Conservation (phyloP, 2,797 vertebrate species). For the Pseudocheirus occidentalis region DNA sequence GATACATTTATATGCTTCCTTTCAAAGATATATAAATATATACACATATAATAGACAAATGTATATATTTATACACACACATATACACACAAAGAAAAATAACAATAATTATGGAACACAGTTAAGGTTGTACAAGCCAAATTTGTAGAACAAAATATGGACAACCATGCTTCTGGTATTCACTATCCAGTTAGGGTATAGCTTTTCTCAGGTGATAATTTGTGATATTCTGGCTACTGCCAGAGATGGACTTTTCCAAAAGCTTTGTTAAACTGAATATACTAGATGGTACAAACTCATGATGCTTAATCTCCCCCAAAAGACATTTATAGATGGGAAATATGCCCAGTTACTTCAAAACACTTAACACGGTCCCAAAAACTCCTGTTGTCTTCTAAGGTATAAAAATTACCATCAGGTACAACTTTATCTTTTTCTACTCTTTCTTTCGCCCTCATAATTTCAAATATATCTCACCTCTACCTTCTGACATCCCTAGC, state of each 20-base stretch:
- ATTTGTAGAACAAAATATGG: background rate
- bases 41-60: background rate
- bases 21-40: background rate
- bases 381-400: background rate
- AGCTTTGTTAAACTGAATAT: conserved; percentile 32
- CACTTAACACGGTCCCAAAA: background rate
- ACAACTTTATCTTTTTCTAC: background rate
- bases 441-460: too few relatives aligned
- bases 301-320: conserved; percentile 29
- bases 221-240: conserved; percentile 19
- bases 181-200: background rate
- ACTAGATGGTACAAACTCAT: background rate
- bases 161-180: background rate
- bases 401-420: background rate
- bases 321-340: background rate
- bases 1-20: background rate
- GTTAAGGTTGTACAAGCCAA: background rate
- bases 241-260: conserved; percentile 35
- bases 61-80: background rate
- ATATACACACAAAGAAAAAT: background rate
- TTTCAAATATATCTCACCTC: background rate
- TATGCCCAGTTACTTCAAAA: background rate
- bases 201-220: conserved; percentile 24
- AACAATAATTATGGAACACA: background rate
- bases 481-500: background rate